Evolutionary conservation across 2,113 vertebrate genomes (phyloP), one percentile per base, ranked within the genome.

Genomic region (Microcebus ravelobensis): DNA sequence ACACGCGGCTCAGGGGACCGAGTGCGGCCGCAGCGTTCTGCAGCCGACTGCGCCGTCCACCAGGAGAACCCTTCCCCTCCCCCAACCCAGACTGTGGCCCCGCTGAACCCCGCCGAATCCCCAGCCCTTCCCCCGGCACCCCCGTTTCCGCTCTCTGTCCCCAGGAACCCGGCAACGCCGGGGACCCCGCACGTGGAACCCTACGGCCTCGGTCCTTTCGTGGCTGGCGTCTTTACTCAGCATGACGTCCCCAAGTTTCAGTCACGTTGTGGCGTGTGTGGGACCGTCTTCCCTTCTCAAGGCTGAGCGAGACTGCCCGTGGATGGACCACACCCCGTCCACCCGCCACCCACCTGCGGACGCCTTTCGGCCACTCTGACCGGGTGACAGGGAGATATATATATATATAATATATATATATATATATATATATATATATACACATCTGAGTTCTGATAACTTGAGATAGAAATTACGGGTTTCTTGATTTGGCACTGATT

Each of bases 321-420:
- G 4, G 6, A 20, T 0, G 1, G 1, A 14, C n/a, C 25, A 14
- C 4, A 0, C 0, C 20, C 2, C 23, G 31, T 23, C 11, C 8
- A 3, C 57, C 39, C 27, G 0, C 9, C 17, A 50, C 15, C 52
- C 11, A 1, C 14, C 63, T 1, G 1, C 0, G 23, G 20, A 45
- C 4, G 17, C 31, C 3, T 70, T n/a, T 21, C 10, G 17, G 48
- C 74, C 17, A 0, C 23, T 29, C 11, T 14, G 8, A 34, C 10
- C 9, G 6, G 36, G 7, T 5, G 67, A 59, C 5, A 11, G 3
- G 15, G 20, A 31, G 23, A n/a, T n/a, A n/a, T n/a, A n/a, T n/a
- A n/a, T n/a, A n/a, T n/a, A n/a, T n/a, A n/a, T n/a, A n/a, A n/a
- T n/a, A n/a, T n/a, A n/a, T n/a, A n/a, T n/a, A n/a, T n/a, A n/a